phyloP scores from a whole-genome alignment of 2,888 invertebrate species.

The Eilema sororculum region DNA sequence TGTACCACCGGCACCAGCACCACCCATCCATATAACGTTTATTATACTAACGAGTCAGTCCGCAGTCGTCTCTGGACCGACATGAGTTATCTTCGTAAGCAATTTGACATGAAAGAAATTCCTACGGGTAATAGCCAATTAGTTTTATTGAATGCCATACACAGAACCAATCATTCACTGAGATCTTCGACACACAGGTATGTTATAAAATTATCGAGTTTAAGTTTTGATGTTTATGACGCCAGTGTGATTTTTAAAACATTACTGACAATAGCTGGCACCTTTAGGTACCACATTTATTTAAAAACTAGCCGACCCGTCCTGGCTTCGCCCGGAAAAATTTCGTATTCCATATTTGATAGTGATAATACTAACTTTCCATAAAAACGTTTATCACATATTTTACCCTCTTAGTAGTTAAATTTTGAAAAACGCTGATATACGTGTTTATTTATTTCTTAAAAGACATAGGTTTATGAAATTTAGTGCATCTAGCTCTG shows the following conservation, averaged over 20 bases:
- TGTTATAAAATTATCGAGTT: not conserved
- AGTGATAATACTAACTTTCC: too few species aligned
- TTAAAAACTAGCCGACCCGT: too few species aligned
- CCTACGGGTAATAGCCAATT: constrained; percentile 12
- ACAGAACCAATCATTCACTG: not conserved
- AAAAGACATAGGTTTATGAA: too few species aligned
- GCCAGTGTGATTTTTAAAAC: not conserved
- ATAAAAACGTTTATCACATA: too few species aligned
- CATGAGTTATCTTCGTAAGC: constrained; percentile 16
- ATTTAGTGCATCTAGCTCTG: too few species aligned
- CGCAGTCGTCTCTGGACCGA: constrained; percentile 23
- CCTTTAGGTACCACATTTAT: too few species aligned
- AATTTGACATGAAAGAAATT: constrained; percentile 7
- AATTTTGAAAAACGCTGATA: too few species aligned
- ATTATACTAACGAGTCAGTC: constrained; percentile 32
- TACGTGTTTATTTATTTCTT: too few species aligned
- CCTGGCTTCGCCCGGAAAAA: too few species aligned
- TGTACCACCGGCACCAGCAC: constrained; percentile 7
- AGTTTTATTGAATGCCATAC: not conserved
- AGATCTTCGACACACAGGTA: not conserved
- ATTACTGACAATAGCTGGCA: not conserved
- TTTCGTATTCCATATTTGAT: too few species aligned
- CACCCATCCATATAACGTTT: constrained; percentile 20
- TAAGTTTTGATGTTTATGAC: not conserved
- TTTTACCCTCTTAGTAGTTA: too few species aligned